Conservation (phyloP, 35 echinoderm and acorn worm genomes). For the Apostichopus californicus region DNA sequence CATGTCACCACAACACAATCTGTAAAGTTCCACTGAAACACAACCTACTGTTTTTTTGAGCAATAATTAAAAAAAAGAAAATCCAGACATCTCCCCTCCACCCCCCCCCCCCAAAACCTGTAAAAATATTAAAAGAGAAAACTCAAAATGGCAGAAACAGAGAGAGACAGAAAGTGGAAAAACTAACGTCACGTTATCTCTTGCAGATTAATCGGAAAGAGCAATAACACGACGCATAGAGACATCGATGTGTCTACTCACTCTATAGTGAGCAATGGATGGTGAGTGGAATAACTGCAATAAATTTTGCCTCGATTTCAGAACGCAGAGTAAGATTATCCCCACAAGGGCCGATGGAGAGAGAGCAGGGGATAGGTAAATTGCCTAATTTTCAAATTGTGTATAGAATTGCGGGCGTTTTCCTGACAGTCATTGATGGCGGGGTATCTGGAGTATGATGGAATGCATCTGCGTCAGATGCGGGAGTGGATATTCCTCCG, state of each 20-base stretch:
- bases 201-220: slow-evolving; percentile 22
- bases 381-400: slow-evolving; percentile 4
- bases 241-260: background rate
- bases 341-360: background rate
- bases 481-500: too few species aligned
- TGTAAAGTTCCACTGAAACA: too few species aligned
- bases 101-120: background rate
- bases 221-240: background rate
- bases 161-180: background rate
- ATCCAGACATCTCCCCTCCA: too few species aligned
- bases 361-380: background rate
- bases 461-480: too few species aligned
- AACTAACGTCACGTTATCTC: background rate
- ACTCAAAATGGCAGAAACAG: too few species aligned
- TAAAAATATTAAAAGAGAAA: background rate
- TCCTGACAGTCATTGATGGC: too few species aligned
- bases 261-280: background rate
- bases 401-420: background rate
- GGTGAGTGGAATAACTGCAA: background rate
- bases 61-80: too few species aligned
- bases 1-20: too few species aligned
- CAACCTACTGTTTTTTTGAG: too few species aligned
- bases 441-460: too few species aligned
- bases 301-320: background rate
- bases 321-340: background rate